A percentile compares a stretch with the other conserved stretches of the same genome.
These are phyloP conservation scores for Lithobates sylvaticus DNA, from an alignment of 2,797 vertebrate species.

Conservation along the genomic window DNA sequence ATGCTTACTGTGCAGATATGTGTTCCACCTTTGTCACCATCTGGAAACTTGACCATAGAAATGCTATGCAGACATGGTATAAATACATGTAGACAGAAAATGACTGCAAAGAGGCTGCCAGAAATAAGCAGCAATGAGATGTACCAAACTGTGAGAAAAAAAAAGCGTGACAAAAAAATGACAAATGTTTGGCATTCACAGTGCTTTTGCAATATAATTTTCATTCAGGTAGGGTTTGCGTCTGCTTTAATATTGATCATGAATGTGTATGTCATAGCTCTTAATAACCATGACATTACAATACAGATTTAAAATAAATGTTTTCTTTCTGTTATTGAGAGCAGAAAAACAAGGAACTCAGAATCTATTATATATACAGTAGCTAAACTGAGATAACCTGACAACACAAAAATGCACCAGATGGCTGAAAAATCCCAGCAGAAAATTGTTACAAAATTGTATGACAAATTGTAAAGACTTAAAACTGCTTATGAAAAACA, in stretches of 20 bases:
- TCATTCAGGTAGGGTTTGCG: no score
- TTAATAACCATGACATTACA: slow-evolving; percentile 14
- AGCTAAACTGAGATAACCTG: slow-evolving; percentile 40
- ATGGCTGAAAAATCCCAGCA: slow-evolving; percentile 61
- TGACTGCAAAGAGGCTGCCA: no score
- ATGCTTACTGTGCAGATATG: no score
- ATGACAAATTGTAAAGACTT: slow-evolving; percentile 62
- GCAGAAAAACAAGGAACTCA: not conserved
- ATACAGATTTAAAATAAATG: not conserved
- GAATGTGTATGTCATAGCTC: slow-evolving; percentile 21
- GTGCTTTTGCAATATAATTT: no score
- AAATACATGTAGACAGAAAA: no score
- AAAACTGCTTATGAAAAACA: slow-evolving; percentile 62
- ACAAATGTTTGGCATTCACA: no score
- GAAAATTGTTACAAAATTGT: slow-evolving; percentile 62
- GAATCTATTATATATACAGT: slow-evolving; percentile 35
- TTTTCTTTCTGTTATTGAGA: not conserved
- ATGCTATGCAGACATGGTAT: no score
- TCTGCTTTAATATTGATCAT: not conserved
- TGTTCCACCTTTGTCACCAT: no score
- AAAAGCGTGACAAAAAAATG: no score
- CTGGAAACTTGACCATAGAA: no score
- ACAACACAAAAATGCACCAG: slow-evolving; percentile 47
- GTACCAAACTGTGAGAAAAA: no score
- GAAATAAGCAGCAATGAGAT: no score